Conservation (phyloP, 2,797 vertebrate species). For the Alca torda region DNA sequence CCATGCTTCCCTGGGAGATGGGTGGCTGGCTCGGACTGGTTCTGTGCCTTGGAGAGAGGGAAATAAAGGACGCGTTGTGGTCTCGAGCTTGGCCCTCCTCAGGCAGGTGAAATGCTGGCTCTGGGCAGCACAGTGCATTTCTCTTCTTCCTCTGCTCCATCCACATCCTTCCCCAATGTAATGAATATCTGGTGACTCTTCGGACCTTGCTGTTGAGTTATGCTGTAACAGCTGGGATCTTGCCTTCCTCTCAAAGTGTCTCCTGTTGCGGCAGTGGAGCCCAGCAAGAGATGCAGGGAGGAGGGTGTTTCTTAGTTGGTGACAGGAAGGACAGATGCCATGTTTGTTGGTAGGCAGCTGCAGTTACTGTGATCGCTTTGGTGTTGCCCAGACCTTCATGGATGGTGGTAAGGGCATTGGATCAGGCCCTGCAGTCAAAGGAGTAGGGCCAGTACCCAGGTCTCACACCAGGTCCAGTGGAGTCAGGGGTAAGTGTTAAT, state of each 20-base stretch:
- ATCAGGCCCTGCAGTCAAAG: background rate
- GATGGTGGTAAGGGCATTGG: background rate
- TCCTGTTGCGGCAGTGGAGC: background rate
- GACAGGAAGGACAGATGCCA: background rate
- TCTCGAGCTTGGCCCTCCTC: background rate
- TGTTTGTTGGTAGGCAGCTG: background rate
- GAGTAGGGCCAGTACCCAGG: background rate
- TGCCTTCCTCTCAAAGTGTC: background rate
- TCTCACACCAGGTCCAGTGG: background rate
- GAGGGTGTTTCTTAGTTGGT: too few species aligned
- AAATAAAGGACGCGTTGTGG: background rate
- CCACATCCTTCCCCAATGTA: background rate
- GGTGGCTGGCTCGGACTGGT: background rate
- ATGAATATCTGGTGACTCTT: background rate
- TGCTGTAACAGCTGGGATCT: background rate
- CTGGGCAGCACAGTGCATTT: background rate
- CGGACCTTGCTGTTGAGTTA: background rate
- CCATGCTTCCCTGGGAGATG: background rate
- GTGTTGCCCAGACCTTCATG: background rate
- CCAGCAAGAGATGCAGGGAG: background rate
- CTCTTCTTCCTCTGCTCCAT: background rate
- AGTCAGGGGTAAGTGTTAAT: conserved; percentile 28
- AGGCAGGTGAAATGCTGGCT: background rate
- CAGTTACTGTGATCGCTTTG: background rate
- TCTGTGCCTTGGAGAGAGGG: background rate